Base-by-base conservation (phyloP, 2,113 vertebrate species). In the Ardeotis arabs region DNA sequence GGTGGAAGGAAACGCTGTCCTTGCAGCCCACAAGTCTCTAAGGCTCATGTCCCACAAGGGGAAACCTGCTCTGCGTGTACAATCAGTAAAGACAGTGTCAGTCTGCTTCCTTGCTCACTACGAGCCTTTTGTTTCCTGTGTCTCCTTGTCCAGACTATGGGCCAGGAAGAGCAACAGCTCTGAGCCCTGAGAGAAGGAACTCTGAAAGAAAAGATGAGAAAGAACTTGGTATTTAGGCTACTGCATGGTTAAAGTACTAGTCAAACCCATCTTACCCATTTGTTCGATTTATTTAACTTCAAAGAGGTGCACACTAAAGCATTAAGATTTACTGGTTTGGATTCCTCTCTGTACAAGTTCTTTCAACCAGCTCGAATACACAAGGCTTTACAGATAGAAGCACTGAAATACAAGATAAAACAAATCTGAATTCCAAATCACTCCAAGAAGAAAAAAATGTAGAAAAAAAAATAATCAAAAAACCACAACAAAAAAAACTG, bases 291-390 rank as follows among this genome's bases (percentile, higher is more conserved):
- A 98, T 97, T 98, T 64, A 89, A 96, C 97, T 98, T 95, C 95
- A 97, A 98, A 97, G 97, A 97, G 96, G 96, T 92, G 97, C 97
- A 98, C 96, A 96, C 97, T 97, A 96, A 96, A 97, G 98, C 97
- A 77, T 91, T 90, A 82, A 84, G 96, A 58, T 91, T 75, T 85
- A 94, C 97, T 93, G 91, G 82, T 87, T 89, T 80, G 96, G 96
- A 89, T 93, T 93, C 97, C 92, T 95, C 86, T 95, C 96, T 93
- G 92, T 95, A 97, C 96, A 95, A 93, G 92, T 96, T 95, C 97
- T 97, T 96, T 96, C 81, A 56, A 92, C 82, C 90, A 96, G 95
- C 82, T 84, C 27, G 76, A 92, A 93, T 91, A 97, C 95, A 96
- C 74, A 93, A 93, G 85, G 97, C 96, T 96, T 98, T 97, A 97